Percentiles rank a stretch among this genome's conserved stretches.
Evolutionary conservation across 2,113 vertebrate genomes (phyloP).

Genomic region (Proteles cristata): DNA sequence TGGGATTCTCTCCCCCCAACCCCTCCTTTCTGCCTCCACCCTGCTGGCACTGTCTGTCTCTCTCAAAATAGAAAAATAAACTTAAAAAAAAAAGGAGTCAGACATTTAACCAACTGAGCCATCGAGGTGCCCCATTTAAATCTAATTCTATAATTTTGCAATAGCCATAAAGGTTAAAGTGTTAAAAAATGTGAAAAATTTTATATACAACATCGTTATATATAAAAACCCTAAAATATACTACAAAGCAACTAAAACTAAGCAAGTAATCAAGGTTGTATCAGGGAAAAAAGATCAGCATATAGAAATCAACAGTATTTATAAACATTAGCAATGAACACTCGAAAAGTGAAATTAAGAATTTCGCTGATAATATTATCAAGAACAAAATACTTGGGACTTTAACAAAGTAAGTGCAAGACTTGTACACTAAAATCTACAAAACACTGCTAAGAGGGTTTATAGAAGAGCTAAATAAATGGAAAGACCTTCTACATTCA

Average conservation of each 20-base stretch:
- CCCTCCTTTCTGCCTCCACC: too few relatives aligned
- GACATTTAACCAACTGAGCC: too few relatives aligned
- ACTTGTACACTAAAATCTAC: neutral
- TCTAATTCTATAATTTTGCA: neutral
- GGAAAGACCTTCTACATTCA: neutral
- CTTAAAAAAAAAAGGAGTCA: too few relatives aligned
- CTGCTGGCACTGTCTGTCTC: too few relatives aligned
- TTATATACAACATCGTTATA: neutral
- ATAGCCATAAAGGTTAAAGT: neutral
- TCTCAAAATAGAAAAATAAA: too few relatives aligned
- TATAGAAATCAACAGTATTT: neutral
- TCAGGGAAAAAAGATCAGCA: neutral
- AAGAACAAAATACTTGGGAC: neutral
- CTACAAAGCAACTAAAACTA: neutral
- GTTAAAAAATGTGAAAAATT: neutral
- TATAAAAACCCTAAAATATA: neutral
- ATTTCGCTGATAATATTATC: neutral
- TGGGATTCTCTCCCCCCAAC: too few relatives aligned
- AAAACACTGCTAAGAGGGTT: neutral
- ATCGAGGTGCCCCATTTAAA: neutral
- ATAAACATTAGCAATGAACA: neutral
- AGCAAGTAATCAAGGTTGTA: neutral
- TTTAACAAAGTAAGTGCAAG: neutral
- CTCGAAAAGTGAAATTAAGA: constrained; percentile 9
- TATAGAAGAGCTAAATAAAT: neutral